Evolutionary conservation across 2,113 vertebrate genomes (phyloP).

Genomic region (Salvelinus fontinalis): DNA sequence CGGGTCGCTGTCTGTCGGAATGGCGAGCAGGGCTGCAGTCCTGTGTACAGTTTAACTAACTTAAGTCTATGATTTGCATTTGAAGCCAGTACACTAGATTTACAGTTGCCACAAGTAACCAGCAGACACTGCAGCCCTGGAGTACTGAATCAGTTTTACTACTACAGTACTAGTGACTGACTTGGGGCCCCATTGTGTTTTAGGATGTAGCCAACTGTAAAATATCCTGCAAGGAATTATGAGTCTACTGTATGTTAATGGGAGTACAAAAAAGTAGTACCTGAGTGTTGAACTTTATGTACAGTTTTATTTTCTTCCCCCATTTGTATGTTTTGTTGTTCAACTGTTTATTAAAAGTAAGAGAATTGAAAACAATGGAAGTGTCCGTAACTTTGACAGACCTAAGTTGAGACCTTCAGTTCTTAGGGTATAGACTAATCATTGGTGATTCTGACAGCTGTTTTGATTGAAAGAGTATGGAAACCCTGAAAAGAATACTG

Average conservation of each 20-base stretch:
- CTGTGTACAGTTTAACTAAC: slow-evolving; percentile 1
- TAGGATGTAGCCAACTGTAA: slow-evolving; percentile 8
- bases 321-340: slow-evolving; percentile 13
- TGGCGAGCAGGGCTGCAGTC: slow-evolving; percentile 7
- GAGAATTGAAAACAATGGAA: slow-evolving; percentile 2
- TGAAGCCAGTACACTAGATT: slow-evolving; percentile 5
- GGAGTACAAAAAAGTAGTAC: slow-evolving; percentile 18
- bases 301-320: slow-evolving; percentile 23
- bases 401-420: too few relatives aligned
- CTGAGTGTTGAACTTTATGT: slow-evolving; percentile 23
- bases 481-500: background rate
- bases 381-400: too few relatives aligned
- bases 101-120: background rate
- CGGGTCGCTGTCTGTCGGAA: background rate
- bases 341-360: slow-evolving; percentile 34
- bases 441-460: background rate
- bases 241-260: slow-evolving; percentile 14
- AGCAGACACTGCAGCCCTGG: background rate
- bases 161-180: background rate
- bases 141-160: background rate
- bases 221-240: slow-evolving; percentile 8
- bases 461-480: background rate
- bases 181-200: background rate
- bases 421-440: too few relatives aligned
- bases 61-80: background rate